Base-by-base conservation (phyloP, 2,113 vertebrate species). In the Psephotus haematonotus region DNA sequence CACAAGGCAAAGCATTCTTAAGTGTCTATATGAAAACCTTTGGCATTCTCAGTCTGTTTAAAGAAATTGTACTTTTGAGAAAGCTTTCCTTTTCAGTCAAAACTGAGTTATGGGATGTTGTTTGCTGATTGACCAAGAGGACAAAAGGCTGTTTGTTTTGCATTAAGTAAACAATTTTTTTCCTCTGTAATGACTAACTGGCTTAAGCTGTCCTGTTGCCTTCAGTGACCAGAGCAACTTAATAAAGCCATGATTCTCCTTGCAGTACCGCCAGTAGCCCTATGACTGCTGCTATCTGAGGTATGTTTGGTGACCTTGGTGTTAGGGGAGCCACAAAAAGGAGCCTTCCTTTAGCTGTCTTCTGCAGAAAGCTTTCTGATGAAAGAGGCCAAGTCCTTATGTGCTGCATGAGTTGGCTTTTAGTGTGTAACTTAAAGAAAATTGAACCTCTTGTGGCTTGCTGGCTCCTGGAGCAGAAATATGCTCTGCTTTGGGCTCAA, bases 261-360 rank as follows among this genome's bases (percentile, higher is more conserved):
- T 18, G 68, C 0, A 3, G 27, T 19, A 16, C 29, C 37, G 24
- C 28, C 0, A 0, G 2, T 10, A 41, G 67, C 43, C 44, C 47
- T 23, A 23, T 35, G 59, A 5, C 37, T 43, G 41, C 29, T 0
- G 0, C 49, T 28, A 2, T 3, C 2, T 6, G 12, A 6, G 27
- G 33, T 1, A 1, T 37, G 4, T 31, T 44, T 33, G 55, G 43
- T 49, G 55, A 69, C 31, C 16, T 20, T 29, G 23, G 63, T 37
- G 4, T 67, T 29, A 17, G 28, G 35, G 17, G 60, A 53, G 47
- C 31, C 33, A 23, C 33, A 59, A 59, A 59, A 59, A 76, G 35
- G 16, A 19, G 11, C 9, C 12, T 57, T n/a, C 7, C 17, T 47
- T 29, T 20, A 19, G 27, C 2, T 74, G 17, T 62, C 39, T 27